phyloP scores from a whole-genome alignment of 2,113 vertebrate species.

The Lasiurus cinereus region DNA sequence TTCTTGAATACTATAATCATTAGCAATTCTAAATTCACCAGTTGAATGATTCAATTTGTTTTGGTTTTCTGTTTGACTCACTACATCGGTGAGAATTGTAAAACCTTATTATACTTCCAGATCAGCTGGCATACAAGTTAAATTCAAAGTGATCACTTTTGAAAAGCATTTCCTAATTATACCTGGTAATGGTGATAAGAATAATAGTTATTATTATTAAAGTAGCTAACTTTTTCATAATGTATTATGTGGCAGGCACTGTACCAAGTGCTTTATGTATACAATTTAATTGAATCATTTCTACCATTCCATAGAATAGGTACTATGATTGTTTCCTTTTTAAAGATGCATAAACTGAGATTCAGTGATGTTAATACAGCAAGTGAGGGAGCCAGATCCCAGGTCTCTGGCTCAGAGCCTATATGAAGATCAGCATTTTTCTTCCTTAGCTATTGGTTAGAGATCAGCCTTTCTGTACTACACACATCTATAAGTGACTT shows the following conservation, averaged over 20 bases:
- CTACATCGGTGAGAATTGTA: conserved; percentile 75
- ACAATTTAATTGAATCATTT: conserved; percentile 41
- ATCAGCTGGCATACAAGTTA: conserved; percentile 77
- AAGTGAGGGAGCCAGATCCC: not conserved
- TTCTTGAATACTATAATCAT: conserved; percentile 78
- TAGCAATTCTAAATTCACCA: conserved; percentile 82
- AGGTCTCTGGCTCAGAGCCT: not conserved
- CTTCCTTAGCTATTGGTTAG: not conserved
- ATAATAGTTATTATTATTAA: conserved; percentile 57
- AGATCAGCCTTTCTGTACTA: not conserved
- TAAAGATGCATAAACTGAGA: conserved; percentile 45
- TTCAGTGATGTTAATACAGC: not conserved
- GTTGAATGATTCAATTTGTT: conserved; percentile 83
- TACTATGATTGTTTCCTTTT: conserved; percentile 1
- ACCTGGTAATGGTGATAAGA: conserved; percentile 58
- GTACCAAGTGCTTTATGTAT: not conserved
- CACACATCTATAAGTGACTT: not conserved
- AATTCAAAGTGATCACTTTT: conserved; percentile 74
- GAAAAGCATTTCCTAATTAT: conserved; percentile 72
- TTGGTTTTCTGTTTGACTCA: conserved; percentile 80
- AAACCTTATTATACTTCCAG: conserved; percentile 79
- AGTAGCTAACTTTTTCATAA: conserved; percentile 52
- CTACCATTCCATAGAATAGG: not conserved
- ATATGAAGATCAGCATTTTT: not conserved
- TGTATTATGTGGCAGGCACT: conserved; percentile 36